Evolutionary conservation across 2,888 invertebrate species (phyloP).

Genomic region (Leptothorax acervorum): DNA sequence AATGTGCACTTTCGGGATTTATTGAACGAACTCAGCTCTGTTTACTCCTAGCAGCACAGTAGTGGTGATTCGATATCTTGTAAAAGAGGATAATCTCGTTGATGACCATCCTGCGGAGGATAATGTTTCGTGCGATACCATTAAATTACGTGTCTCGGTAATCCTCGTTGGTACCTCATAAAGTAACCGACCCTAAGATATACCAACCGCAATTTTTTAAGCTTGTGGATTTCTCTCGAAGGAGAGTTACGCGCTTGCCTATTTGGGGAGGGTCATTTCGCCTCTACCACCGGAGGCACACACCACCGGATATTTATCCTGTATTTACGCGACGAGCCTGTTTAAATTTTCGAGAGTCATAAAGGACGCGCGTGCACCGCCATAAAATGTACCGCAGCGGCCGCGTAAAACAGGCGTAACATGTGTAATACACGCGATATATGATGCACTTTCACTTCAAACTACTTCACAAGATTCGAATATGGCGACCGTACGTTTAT

Average conservation of each 20-base stretch:
- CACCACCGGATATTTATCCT: background rate
- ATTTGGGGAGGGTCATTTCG: background rate
- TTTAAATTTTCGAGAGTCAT: slow-evolving; percentile 31
- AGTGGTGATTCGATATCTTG: slow-evolving; percentile 6
- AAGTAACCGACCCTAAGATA: background rate
- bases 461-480: background rate
- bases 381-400: background rate
- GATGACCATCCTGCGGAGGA: background rate
- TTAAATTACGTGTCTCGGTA: background rate
- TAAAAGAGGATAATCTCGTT: background rate
- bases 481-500: slow-evolving; percentile 1
- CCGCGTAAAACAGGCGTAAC: slow-evolving; percentile 1
- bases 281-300: background rate
- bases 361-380: background rate
- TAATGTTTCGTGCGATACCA: slow-evolving; percentile 10
- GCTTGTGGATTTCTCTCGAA: background rate
- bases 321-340: slow-evolving; percentile 24
- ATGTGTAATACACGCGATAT: background rate
- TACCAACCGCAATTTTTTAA: slow-evolving; percentile 12
- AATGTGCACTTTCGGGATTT: slow-evolving; percentile 9
- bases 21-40: background rate
- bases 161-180: background rate
- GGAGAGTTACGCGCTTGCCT: slow-evolving; percentile 9
- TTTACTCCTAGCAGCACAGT: background rate
- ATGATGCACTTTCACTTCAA: background rate